Percentiles rank a stretch among this genome's conserved stretches.
These are phyloP conservation scores for Palythoa grandis DNA, from an alignment of 92 coral and sea anemone species.

Conservation along the genomic window DNA sequence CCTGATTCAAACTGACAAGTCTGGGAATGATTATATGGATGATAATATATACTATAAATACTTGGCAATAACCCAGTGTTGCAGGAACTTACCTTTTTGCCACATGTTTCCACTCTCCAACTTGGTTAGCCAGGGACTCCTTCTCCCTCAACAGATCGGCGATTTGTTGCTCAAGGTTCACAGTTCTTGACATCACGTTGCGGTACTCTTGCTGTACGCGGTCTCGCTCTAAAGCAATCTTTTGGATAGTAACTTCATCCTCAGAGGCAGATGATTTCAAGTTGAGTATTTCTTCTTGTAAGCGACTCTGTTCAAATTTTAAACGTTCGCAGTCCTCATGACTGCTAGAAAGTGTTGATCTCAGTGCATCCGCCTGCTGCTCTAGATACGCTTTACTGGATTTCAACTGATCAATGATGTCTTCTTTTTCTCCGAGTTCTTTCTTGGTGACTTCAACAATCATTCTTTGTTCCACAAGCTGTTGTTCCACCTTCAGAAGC, in stretches of 20 bases:
- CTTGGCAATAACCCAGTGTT: not conserved
- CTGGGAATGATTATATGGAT: too few species aligned
- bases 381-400: constrained; percentile 64
- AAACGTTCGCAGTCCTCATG: constrained; percentile 68
- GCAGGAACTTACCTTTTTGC: constrained; percentile 38
- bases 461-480: constrained; percentile 69
- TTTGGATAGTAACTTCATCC: constrained; percentile 61
- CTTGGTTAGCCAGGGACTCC: constrained; percentile 50
- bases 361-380: constrained; percentile 61
- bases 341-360: constrained; percentile 50
- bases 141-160: constrained; percentile 70
- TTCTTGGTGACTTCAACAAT: constrained; percentile 64
- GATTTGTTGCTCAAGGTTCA: constrained; percentile 72
- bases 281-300: constrained; percentile 75
- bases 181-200: constrained; percentile 49
- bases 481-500: constrained; percentile 72
- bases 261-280: constrained; percentile 60
- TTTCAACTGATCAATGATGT: constrained; percentile 53
- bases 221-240: constrained; percentile 53
- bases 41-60: too few species aligned
- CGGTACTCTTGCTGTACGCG: constrained; percentile 67
- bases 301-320: constrained; percentile 67
- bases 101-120: constrained; percentile 69
- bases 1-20: too few species aligned
- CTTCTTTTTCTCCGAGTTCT: constrained; percentile 72